Percentiles rank a stretch among this genome's conserved stretches.
Evolutionary conservation across 2,797 vertebrate species (phyloP).

Genomic region (Sebastes kiyomatsui): DNA sequence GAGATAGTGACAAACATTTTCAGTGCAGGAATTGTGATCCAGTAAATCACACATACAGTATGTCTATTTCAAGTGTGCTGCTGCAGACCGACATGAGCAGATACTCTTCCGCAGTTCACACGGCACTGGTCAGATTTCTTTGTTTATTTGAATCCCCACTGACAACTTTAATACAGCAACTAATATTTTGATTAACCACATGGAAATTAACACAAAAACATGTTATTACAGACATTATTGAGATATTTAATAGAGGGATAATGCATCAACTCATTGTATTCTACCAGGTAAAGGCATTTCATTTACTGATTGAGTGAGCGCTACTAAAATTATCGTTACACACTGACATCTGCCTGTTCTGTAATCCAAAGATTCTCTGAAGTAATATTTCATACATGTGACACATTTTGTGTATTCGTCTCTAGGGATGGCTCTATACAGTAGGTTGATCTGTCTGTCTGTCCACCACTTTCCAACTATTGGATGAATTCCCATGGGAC

Average conservation of each 20-base stretch:
- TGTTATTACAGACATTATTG: background rate
- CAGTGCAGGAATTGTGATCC: conserved; percentile 52
- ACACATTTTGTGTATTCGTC: background rate
- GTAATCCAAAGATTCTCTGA: conserved; percentile 11
- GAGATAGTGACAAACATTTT: conserved; percentile 60
- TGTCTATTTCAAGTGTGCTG: conserved; percentile 42
- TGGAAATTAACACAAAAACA: background rate
- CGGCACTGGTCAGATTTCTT: background rate
- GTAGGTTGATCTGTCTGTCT: background rate
- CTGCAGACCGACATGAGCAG: conserved; percentile 18
- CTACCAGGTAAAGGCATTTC: conserved; percentile 14
- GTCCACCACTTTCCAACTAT: background rate
- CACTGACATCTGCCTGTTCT: conserved; percentile 1
- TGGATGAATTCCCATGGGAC: background rate
- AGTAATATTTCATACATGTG: conserved; percentile 9
- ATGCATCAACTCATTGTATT: background rate
- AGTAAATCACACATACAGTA: conserved; percentile 46
- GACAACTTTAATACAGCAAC: background rate
- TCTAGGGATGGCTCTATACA: background rate
- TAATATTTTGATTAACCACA: background rate
- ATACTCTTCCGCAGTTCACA: conserved; percentile 1
- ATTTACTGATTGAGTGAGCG: conserved; percentile 7
- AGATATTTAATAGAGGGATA: conserved; percentile 1
- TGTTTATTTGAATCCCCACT: background rate
- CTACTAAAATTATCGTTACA: background rate